phyloP scores from a whole-genome alignment of 2,797 vertebrate species.

The Threskiornis aethiopicus region DNA sequence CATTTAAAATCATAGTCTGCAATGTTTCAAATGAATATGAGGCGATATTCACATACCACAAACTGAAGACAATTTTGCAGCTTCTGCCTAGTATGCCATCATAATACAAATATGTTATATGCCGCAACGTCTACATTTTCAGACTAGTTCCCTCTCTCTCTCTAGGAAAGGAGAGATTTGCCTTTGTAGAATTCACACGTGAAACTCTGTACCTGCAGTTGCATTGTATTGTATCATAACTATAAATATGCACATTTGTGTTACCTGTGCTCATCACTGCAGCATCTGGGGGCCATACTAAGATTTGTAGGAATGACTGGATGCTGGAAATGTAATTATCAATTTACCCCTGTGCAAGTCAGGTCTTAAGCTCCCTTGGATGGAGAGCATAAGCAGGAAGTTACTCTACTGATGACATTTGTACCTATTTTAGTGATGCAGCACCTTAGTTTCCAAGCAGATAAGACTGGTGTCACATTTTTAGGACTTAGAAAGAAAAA shows the following conservation, averaged over 20 bases:
- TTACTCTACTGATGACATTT: not conserved
- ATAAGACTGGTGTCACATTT: not conserved
- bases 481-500: not conserved
- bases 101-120: not conserved
- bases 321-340: not conserved
- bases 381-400: not conserved
- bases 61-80: not conserved
- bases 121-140: not conserved
- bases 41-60: not conserved
- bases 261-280: no score
- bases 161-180: not conserved
- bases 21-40: not conserved
- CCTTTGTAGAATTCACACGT: no score
- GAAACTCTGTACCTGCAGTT: no score
- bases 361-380: not conserved
- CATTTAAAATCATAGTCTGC: not conserved
- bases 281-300: no score
- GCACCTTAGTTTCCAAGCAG: not conserved
- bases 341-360: not conserved
- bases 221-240: no score
- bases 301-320: not conserved
- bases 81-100: not conserved
- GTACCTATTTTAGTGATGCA: not conserved
- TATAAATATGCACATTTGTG: no score
- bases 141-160: not conserved